These are phyloP conservation scores for Protula sp. DNA, from an alignment of 2,888 invertebrate species.

Conservation along the genomic window DNA sequence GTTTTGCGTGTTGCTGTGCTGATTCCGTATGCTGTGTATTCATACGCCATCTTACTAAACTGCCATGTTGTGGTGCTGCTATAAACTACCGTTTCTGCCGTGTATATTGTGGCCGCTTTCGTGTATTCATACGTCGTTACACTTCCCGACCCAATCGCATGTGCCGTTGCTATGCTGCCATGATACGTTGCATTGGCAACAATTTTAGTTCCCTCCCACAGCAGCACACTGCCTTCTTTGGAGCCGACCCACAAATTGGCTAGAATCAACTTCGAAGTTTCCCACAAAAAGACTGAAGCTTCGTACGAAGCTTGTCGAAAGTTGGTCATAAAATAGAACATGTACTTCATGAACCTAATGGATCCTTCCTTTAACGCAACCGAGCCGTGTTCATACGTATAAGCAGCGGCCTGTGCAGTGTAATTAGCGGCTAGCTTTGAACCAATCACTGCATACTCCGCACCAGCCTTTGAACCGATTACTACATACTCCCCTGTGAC, in stretches of 20 bases:
- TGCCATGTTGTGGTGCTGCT: not conserved
- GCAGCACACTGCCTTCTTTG: constrained; percentile 7
- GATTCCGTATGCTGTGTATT: not conserved
- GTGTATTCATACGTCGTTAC: not conserved
- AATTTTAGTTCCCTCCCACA: constrained; percentile 15
- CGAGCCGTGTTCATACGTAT: constrained; percentile 10
- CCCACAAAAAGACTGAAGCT: constrained; percentile 6
- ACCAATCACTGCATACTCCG: constrained; percentile 8
- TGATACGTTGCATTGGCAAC: constrained; percentile 8
- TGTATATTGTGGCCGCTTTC: not conserved
- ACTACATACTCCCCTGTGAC: constrained; percentile 3
- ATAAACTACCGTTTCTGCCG: not conserved
- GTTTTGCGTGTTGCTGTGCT: not conserved
- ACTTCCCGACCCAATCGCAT: not conserved
- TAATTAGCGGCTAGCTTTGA: constrained; percentile 14
- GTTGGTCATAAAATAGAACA: constrained; percentile 12
- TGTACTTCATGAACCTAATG: constrained; percentile 3
- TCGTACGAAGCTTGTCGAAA: constrained; percentile 13
- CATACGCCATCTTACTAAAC: constrained; percentile 1
- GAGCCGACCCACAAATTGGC: not conserved
- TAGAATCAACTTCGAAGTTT: not conserved
- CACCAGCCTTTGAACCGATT: constrained; percentile 1
- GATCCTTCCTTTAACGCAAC: constrained; percentile 15
- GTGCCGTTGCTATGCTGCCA: not conserved
- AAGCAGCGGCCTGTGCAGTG: constrained; percentile 1